phyloP scores from a whole-genome alignment of 2,888 invertebrate species.

The Synergus laeviventris region DNA sequence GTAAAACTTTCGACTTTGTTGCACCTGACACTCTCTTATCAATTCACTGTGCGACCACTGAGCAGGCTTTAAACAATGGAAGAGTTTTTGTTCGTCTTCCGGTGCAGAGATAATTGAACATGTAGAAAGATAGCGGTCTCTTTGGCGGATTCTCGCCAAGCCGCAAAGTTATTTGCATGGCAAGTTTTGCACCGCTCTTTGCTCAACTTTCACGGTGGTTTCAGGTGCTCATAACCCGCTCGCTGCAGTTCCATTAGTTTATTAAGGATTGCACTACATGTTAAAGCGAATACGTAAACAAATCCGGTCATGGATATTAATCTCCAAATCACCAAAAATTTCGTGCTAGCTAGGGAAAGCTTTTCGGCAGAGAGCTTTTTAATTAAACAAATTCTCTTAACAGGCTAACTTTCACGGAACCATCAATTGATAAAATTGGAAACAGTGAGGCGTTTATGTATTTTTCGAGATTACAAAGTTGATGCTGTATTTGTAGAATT shows the following conservation, averaged over 20 bases:
- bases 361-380: neutral
- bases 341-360: neutral
- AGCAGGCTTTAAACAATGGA: slow-evolving; percentile 29
- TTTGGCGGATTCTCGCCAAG: slow-evolving; percentile 47
- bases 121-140: slow-evolving; percentile 36
- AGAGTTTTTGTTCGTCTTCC: slow-evolving; percentile 25
- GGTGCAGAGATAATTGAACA: slow-evolving; percentile 39
- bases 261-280: slow-evolving; percentile 39
- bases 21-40: slow-evolving; percentile 20
- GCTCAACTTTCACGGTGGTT: slow-evolving; percentile 29
- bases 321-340: neutral
- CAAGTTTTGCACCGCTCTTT: slow-evolving; percentile 52
- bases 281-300: slow-evolving; percentile 16
- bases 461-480: neutral
- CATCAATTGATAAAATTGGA: slow-evolving; percentile 17
- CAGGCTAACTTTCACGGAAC: neutral
- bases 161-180: slow-evolving; percentile 59
- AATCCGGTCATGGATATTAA: slow-evolving; percentile 26
- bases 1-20: slow-evolving; percentile 19
- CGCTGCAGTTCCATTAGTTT: slow-evolving; percentile 42
- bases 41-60: slow-evolving; percentile 28
- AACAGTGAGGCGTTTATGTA: neutral
- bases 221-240: slow-evolving; percentile 9
- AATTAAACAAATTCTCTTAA: slow-evolving; percentile 8
- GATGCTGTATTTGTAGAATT: neutral